Percentiles rank a stretch among this genome's conserved stretches.
Evolutionary conservation across 2,113 vertebrate species (phyloP).

Genomic region (Oncorhynchus kisutch): DNA sequence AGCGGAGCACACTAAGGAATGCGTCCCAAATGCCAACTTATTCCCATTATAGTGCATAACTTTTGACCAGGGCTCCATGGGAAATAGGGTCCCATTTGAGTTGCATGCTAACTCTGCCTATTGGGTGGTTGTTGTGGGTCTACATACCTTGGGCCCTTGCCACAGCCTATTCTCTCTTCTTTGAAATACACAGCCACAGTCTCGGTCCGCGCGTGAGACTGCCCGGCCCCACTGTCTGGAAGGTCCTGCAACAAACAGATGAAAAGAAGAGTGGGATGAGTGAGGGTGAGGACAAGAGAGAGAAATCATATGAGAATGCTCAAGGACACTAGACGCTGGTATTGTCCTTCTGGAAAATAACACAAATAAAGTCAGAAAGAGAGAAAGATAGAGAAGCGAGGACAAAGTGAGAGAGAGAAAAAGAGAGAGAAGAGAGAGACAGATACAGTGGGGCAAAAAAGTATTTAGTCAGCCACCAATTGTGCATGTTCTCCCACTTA

Average conservation of each 20-base stretch:
- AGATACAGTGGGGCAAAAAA: no score
- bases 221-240: slow-evolving; percentile 97
- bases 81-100: no score
- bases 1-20: not conserved
- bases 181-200: slow-evolving; percentile 98
- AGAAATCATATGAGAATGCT: slow-evolving; percentile 23
- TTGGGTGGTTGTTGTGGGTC: not conserved
- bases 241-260: slow-evolving; percentile 77
- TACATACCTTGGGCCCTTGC: slow-evolving; percentile 94
- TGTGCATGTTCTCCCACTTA: no score
- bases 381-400: slow-evolving; percentile 29
- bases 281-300: not conserved
- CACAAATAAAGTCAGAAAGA: slow-evolving; percentile 32
- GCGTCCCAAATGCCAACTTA: no score
- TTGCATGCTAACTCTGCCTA: not conserved
- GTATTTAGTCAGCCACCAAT: no score
- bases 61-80: not conserved
- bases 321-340: slow-evolving; percentile 39
- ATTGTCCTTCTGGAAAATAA: slow-evolving; percentile 35
- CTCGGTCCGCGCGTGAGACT: slow-evolving; percentile 94
- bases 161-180: slow-evolving; percentile 95
- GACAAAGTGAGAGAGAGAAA: not conserved
- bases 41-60: no score
- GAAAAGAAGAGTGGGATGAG: not conserved
- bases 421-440: no score